Evolutionary conservation across 2,113 vertebrate genomes (phyloP).

Genomic region (Sarotherodon lohbergeri): DNA sequence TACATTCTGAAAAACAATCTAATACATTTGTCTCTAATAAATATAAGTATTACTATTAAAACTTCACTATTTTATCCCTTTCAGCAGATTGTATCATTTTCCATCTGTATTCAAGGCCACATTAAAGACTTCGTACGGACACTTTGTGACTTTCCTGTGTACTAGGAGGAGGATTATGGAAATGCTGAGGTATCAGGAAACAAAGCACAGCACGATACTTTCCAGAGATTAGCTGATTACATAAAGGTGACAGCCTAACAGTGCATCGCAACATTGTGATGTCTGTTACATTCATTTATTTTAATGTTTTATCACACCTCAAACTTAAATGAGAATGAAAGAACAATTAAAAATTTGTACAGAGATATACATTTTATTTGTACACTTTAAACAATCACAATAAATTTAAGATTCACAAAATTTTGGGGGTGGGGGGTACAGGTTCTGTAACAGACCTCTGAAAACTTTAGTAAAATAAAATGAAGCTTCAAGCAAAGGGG

Average conservation of each 20-base stretch:
- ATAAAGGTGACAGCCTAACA: background rate
- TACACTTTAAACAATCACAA: conserved; percentile 67
- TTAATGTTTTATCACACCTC: background rate
- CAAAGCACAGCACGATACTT: background rate
- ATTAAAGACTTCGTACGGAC: background rate
- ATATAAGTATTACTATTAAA: background rate
- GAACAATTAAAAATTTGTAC: conserved; percentile 4
- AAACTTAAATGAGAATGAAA: background rate
- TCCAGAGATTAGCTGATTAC: conserved; percentile 60
- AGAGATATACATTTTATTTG: conserved; percentile 70
- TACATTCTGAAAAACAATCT: background rate
- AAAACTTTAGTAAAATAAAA: conserved; percentile 14
- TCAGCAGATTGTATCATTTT: background rate
- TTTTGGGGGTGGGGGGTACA: background rate
- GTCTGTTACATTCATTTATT: background rate
- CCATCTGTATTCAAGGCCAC: background rate
- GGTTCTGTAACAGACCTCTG: conserved; percentile 50
- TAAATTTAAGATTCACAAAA: conserved; percentile 47
- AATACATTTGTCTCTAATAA: background rate
- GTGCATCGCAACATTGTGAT: background rate
- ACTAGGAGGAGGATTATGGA: conserved; percentile 38
- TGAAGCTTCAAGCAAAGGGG: conserved; percentile 21
- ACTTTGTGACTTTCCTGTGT: background rate
- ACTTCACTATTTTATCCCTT: background rate
- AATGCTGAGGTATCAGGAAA: conserved; percentile 56